Evolutionary conservation across 1,140 invertebrate species (phyloP).

Genomic region (Ceratitis capitata): DNA sequence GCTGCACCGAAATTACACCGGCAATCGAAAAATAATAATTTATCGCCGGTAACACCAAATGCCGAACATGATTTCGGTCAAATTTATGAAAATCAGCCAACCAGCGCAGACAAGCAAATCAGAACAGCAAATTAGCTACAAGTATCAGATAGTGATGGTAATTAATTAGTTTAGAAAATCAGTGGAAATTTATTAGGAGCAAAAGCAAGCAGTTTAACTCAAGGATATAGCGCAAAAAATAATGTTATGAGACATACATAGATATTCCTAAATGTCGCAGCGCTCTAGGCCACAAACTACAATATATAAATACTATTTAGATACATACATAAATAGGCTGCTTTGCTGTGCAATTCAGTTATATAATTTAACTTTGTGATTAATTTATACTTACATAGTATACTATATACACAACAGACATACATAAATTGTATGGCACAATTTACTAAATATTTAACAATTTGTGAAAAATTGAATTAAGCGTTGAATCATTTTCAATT

Average conservation of each 20-base stretch:
- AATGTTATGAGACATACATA: too few relatives aligned
- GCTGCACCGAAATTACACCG: neutral
- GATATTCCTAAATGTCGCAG: neutral
- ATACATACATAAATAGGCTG: neutral
- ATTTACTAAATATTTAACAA: neutral
- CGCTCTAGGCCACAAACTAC: neutral
- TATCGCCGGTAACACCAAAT: neutral
- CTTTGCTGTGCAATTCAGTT: neutral
- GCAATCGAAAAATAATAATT: conserved; percentile 12
- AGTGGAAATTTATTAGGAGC: neutral
- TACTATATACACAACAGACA: too few relatives aligned
- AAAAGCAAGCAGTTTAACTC: neutral
- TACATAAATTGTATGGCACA: conserved; percentile 4
- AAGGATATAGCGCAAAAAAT: neutral
- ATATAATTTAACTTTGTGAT: neutral
- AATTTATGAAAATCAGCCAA: neutral
- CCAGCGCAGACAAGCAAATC: neutral
- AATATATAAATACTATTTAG: too few relatives aligned
- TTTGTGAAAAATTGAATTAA: neutral
- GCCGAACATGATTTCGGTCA: neutral
- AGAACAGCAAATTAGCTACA: neutral
- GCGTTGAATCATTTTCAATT: neutral
- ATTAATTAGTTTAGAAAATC: neutral
- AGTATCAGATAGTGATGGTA: neutral
- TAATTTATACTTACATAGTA: conserved; percentile 20